Evolutionary conservation across 1,140 invertebrate species (phyloP), one percentile per base, ranked within the genome.

Genomic region (Portunus trituberculatus): DNA sequence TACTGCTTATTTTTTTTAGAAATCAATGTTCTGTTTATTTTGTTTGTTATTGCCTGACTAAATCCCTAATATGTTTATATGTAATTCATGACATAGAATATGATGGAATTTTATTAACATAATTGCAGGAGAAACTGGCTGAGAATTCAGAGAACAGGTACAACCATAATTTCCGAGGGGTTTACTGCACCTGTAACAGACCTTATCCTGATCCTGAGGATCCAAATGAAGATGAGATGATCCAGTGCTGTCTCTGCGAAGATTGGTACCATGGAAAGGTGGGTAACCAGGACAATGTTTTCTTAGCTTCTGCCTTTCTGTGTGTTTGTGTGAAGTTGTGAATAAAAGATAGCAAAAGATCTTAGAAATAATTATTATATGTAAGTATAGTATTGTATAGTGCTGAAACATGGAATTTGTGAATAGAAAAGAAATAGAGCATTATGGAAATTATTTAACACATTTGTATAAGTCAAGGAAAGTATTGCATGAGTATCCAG

Each of bases 171-270:
- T 99, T 99, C 96, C 97, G 97, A 96, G 99, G 99, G 0, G 96
- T 98, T 7, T 99, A 99, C 97, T 99, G 99, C 96, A 98, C 97
- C 28, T 99, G 99, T 97, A 97, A 98, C n/a, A 97, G 99, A 93
- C 99, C 99, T 0, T 99, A 99, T 97, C 99, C 99, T 20, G 99
- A 99, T 97, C 98, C 98, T 12, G 98, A 99, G 93, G 97, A 98
- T 96, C 97, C 98, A 28, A 97, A 97, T 67, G 98, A 98, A 92
- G 99, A 99, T 97, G 98, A 99, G 96, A 99, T 99, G 99, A 98
- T 99, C 82, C 99, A 99, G 96, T 99, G 99, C 96, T 97, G 98
- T 87, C 97, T 99, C 91, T 99, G 99, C 97, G 99, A 99, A 97
- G 99, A 99, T 97, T 99, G 99, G 99, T 99, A 98, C 96, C 99